phyloP scores from a whole-genome alignment of 1,140 invertebrate species.

The Micrasema longulum region DNA sequence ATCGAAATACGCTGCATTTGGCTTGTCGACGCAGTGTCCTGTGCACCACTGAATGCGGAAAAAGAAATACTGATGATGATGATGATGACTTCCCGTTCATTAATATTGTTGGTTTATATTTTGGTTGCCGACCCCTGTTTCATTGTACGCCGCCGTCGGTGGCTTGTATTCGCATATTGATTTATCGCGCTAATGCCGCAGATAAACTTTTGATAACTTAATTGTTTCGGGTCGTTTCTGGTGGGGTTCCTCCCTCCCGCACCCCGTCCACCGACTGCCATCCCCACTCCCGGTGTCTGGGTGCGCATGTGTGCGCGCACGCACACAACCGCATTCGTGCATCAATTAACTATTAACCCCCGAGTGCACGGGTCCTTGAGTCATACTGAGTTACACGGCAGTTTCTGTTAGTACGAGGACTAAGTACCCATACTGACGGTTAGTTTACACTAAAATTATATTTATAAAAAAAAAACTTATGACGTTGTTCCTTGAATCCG shows the following conservation, averaged over 20 bases:
- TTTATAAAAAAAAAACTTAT: no score
- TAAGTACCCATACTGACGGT: no score
- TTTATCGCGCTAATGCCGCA: slow-evolving; percentile 51
- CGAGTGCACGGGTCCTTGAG: no score
- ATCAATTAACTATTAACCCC: no score
- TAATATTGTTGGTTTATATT: slow-evolving; percentile 1
- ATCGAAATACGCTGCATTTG: no score
- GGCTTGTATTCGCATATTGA: slow-evolving; percentile 47
- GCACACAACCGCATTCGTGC: no score
- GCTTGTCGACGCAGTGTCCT: no score
- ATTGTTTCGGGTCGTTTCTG: slow-evolving; percentile 50
- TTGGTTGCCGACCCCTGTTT: slow-evolving; percentile 11
- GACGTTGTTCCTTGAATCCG: no score
- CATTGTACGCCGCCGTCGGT: slow-evolving; percentile 25
- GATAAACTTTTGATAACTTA: slow-evolving; percentile 56
- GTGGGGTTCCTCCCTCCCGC: slow-evolving; percentile 22
- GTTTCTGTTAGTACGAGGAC: no score
- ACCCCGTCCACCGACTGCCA: background rate
- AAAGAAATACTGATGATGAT: background rate
- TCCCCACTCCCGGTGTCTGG: background rate
- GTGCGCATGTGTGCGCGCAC: slow-evolving; percentile 6
- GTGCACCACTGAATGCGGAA: background rate
- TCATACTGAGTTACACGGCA: no score
- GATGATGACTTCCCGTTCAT: background rate
- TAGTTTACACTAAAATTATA: no score